Percentiles rank a stretch among this genome's conserved stretches.
Evolutionary conservation across 2,888 invertebrate species (phyloP).

Genomic region (Clanis bilineata): DNA sequence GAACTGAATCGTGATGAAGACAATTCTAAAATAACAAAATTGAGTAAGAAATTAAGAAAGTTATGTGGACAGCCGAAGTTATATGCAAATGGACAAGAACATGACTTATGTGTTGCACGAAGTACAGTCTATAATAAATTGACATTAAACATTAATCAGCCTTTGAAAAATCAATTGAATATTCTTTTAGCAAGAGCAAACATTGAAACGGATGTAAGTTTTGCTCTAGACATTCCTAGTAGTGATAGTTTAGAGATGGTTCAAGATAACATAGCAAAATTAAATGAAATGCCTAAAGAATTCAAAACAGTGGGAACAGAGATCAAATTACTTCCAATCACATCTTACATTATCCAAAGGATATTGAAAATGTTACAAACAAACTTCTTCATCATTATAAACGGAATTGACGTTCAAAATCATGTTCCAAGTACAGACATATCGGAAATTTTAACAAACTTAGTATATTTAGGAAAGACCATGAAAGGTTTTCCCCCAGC

Average conservation of each 20-base stretch:
- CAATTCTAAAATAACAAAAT: slow-evolving; percentile 49
- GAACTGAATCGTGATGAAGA: slow-evolving; percentile 41
- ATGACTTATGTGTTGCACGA: slow-evolving; percentile 43
- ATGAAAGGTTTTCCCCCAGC: slow-evolving; percentile 56
- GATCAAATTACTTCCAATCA: slow-evolving; percentile 80
- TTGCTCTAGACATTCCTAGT: slow-evolving; percentile 59
- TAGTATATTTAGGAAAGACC: slow-evolving; percentile 41
- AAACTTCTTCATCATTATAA: slow-evolving; percentile 41
- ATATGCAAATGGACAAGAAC: slow-evolving; percentile 52
- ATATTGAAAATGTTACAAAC: slow-evolving; percentile 52
- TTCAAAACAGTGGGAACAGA: slow-evolving; percentile 28
- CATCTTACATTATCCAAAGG: slow-evolving; percentile 75
- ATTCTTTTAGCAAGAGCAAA: slow-evolving; percentile 40
- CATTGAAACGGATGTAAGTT: slow-evolving; percentile 38
- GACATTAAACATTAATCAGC: slow-evolving; percentile 53
- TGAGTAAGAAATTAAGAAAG: slow-evolving; percentile 68
- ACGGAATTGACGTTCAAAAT: slow-evolving; percentile 25
- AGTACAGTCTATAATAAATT: slow-evolving; percentile 45
- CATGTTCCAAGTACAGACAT: slow-evolving; percentile 21
- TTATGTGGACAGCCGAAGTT: slow-evolving; percentile 64
- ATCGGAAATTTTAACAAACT: slow-evolving; percentile 35
- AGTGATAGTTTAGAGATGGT: slow-evolving; percentile 35
- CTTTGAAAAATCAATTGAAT: slow-evolving; percentile 53
- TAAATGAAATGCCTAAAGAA: slow-evolving; percentile 30
- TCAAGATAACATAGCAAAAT: slow-evolving; percentile 42